A percentile compares a stretch with the other conserved stretches of the same genome.
These are phyloP conservation scores for Crocidura indochinensis DNA, from an alignment of 2,797 vertebrate genomes.

Conservation along the genomic window DNA sequence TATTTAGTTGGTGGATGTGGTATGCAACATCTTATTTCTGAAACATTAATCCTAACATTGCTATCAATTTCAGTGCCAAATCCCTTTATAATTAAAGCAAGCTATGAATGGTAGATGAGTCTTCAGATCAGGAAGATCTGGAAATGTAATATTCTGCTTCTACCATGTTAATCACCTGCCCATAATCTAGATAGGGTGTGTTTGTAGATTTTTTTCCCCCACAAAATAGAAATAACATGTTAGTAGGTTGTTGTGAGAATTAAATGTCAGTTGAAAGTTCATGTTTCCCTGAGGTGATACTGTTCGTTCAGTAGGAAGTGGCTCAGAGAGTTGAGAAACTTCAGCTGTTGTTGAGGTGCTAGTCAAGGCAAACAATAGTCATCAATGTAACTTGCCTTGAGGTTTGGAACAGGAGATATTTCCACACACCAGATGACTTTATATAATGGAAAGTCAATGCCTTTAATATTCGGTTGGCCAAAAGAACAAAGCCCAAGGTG, in stretches of 20 bases:
- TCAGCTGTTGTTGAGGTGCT: not conserved
- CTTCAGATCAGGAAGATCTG: not conserved
- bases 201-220: not conserved
- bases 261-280: not conserved
- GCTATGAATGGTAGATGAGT: not conserved
- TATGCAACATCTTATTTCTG: no score
- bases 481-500: conserved; percentile 23
- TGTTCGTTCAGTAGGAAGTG: not conserved
- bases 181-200: not conserved
- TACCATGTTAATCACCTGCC: not conserved
- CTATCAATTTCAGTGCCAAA: not conserved
- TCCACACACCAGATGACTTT: not conserved
- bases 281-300: not conserved
- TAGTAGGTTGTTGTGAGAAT: not conserved
- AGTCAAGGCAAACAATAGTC: not conserved
- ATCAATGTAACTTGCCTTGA: not conserved
- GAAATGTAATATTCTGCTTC: not conserved
- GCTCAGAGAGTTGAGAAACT: not conserved
- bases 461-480: not conserved
- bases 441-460: not conserved
- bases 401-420: not conserved
- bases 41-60: no score
- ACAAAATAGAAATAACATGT: not conserved
- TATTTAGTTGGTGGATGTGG: no score
- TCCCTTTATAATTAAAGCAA: not conserved